A percentile compares a stretch with the other conserved stretches of the same genome.
Conservation (phyloP, 2,888 invertebrate species). For the Eristalis tenax region DNA sequence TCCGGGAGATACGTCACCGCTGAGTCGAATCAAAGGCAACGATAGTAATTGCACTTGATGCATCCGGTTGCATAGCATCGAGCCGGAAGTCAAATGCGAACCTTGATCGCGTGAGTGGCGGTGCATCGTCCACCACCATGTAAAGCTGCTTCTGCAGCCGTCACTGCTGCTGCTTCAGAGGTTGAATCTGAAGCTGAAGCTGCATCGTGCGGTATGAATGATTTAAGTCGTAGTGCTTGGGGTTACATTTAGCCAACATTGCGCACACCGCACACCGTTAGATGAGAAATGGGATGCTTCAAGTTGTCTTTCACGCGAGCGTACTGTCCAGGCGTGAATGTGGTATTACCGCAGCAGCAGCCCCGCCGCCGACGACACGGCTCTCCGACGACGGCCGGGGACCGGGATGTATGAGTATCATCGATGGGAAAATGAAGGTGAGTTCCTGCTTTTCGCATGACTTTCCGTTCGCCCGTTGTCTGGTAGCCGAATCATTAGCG, state of each 20-base stretch:
- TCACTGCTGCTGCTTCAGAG: background rate
- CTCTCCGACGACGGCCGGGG: background rate
- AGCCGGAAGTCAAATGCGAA: constrained; percentile 57
- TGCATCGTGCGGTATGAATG: constrained; percentile 61
- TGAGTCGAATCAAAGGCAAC: constrained; percentile 27
- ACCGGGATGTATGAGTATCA: background rate
- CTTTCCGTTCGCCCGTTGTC: constrained; percentile 51
- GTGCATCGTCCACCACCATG: constrained; percentile 32
- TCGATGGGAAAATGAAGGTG: constrained; percentile 67
- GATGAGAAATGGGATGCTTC: constrained; percentile 42
- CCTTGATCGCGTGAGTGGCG: constrained; percentile 50
- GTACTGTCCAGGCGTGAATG: constrained; percentile 65
- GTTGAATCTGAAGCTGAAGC: background rate
- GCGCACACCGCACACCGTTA: constrained; percentile 69
- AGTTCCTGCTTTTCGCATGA: constrained; percentile 67
- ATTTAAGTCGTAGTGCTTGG: constrained; percentile 64
- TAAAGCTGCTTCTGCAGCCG: background rate
- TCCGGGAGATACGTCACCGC: background rate
- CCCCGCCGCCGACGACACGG: background rate
- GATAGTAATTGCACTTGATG: constrained; percentile 25
- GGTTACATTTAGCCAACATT: constrained; percentile 68
- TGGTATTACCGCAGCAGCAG: constrained; percentile 45
- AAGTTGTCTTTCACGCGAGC: constrained; percentile 62
- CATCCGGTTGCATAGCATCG: constrained; percentile 39
- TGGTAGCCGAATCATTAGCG: constrained; percentile 71